Percentiles rank a stretch among this genome's conserved stretches.
Conservation (phyloP, 2,888 invertebrate species). For the Terebella lapidaria region DNA sequence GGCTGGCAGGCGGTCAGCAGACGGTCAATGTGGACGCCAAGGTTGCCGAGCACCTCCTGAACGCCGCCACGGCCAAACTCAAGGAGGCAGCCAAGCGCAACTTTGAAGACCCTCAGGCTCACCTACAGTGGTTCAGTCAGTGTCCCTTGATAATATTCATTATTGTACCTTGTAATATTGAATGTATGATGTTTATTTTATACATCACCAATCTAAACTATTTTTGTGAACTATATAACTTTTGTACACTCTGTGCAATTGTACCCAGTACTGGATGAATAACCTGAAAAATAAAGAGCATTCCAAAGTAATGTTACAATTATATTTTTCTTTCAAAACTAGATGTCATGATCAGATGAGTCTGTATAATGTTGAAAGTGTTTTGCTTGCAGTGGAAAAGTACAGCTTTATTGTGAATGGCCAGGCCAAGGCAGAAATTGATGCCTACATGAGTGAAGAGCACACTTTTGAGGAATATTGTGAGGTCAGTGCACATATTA, state of each 20-base stretch:
- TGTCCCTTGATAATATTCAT: no score
- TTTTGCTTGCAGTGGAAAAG: conserved; percentile 38
- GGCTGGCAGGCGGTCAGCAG: conserved; percentile 47
- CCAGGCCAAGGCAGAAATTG: conserved; percentile 43
- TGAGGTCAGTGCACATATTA: conserved; percentile 42
- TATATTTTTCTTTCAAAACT: no score
- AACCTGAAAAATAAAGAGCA: not conserved
- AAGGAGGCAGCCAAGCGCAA: conserved; percentile 44
- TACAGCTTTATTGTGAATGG: conserved; percentile 53
- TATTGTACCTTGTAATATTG: no score
- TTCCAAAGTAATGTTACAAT: no score
- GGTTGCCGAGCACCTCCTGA: conserved; percentile 46
- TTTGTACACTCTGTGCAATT: no score
- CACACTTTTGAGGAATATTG: conserved; percentile 53
- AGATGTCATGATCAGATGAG: no score
- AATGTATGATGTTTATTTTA: no score
- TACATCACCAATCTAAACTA: no score
- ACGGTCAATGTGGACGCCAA: conserved; percentile 42
- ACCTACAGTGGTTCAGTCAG: conserved; percentile 50
- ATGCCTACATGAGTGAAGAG: conserved; percentile 46
- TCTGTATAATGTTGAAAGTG: not conserved
- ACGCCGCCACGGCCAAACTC: conserved; percentile 37
- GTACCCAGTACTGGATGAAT: not conserved
- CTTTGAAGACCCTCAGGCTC: conserved; percentile 48
- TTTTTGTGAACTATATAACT: no score